These are phyloP conservation scores for Xylophagus ater DNA, from an alignment of 2,888 invertebrate genomes.

Conservation along the genomic window DNA sequence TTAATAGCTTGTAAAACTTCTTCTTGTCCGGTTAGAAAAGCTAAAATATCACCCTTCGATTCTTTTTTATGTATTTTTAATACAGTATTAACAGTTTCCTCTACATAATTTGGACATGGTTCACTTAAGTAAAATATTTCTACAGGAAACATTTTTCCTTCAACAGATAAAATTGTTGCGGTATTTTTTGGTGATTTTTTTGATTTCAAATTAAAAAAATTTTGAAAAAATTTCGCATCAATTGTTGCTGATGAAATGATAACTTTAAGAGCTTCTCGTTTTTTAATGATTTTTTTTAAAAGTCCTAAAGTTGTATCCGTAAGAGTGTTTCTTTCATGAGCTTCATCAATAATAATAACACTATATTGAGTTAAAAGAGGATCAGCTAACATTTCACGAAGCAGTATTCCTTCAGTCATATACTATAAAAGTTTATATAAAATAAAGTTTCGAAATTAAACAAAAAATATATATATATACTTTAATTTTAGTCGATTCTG, in stretches of 20 bases:
- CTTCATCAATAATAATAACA: constrained; percentile 85
- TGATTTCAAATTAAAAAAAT: constrained; percentile 57
- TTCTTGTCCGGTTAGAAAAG: constrained; percentile 88
- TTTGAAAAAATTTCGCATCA: constrained; percentile 74
- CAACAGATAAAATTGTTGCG: constrained; percentile 73
- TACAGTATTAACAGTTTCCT: constrained; percentile 74
- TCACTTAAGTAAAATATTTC: constrained; percentile 72
- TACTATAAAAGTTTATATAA: constrained; percentile 47
- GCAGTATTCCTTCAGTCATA: constrained; percentile 90
- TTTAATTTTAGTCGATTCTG: constrained; percentile 58
- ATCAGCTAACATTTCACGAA: constrained; percentile 91
- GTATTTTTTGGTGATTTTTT: constrained; percentile 48
- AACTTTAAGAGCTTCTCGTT: constrained; percentile 67
- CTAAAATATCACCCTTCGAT: constrained; percentile 75
- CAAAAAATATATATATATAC: constrained; percentile 37
- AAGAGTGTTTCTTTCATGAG: constrained; percentile 85
- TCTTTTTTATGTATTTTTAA: constrained; percentile 80
- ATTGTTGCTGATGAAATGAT: constrained; percentile 93
- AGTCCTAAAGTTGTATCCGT: constrained; percentile 92
- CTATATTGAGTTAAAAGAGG: constrained; percentile 82
- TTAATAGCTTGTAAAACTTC: constrained; percentile 75
- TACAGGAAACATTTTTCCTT: constrained; percentile 81
- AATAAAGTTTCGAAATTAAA: constrained; percentile 1
- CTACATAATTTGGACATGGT: constrained; percentile 83
- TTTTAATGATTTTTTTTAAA: constrained; percentile 80